phyloP scores from a whole-genome alignment of 1,140 invertebrate species.

The Holotrichia oblita region DNA sequence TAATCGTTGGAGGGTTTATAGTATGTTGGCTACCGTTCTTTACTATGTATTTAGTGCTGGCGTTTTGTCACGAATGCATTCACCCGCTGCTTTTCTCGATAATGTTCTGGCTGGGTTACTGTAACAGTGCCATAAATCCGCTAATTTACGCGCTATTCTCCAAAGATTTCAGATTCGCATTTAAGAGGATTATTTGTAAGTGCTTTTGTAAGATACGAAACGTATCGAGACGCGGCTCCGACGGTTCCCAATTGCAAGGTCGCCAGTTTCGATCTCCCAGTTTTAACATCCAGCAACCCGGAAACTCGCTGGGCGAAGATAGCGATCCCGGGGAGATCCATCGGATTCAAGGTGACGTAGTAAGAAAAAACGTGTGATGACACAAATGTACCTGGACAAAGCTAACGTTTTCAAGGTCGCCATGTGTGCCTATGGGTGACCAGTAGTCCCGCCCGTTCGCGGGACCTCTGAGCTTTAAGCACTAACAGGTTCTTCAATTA shows the following conservation, averaged over 20 bases:
- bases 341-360: conserved; percentile 67
- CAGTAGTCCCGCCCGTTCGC: conserved; percentile 36
- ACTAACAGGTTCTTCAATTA: background rate
- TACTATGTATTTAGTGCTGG: conserved; percentile 87
- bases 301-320: conserved; percentile 64
- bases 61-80: conserved; percentile 84
- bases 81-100: conserved; percentile 86
- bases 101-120: conserved; percentile 97
- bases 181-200: conserved; percentile 89
- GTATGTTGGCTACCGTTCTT: conserved; percentile 96
- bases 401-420: conserved; percentile 55
- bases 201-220: conserved; percentile 71
- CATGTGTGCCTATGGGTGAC: conserved; percentile 53
- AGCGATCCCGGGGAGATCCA: conserved; percentile 64
- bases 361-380: conserved; percentile 48
- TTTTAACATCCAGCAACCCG: conserved; percentile 60
- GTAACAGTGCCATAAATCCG: conserved; percentile 95
- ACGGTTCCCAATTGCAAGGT: conserved; percentile 71
- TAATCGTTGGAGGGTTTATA: conserved; percentile 94
- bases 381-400: conserved; percentile 49
- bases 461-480: conserved; percentile 37
- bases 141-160: conserved; percentile 92
- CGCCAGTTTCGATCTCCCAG: conserved; percentile 64
- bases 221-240: conserved; percentile 68
- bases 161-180: conserved; percentile 91